Evolutionary conservation across 2,888 invertebrate species (phyloP), one percentile per base, ranked within the genome.

Genomic region (Oxytorus armatus): DNA sequence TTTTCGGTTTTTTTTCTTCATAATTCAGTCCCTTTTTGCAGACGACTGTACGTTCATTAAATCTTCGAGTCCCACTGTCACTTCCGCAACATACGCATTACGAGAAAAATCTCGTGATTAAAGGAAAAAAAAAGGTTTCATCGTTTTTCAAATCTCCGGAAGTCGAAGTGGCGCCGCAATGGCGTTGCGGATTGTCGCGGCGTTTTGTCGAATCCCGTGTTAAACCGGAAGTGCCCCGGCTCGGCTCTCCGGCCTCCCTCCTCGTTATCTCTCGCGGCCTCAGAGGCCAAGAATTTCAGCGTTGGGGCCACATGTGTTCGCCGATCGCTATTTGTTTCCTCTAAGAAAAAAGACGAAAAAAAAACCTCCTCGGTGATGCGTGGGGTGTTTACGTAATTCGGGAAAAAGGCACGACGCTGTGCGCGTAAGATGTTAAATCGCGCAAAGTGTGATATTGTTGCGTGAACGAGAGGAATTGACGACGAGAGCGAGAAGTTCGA

Each of bases 331-430:
- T 42, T 25, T 69, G 55, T 25, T 69, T 23, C 23, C 4, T 21
- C 42, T 85, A 16, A 57, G 33, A 42, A 47, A 47, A 79, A 79
- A 82, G 86, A 14, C 33, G 10, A 51, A 29, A 63, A 80, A 59
- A 78, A 81, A 86, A 53, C 33, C 59, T 80, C 33, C 59, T 80
- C 83, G 84, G 88, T 88, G 87, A 90, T 90, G 90, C 82, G 59
- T 83, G 61, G 83, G 84, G 86, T 86, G 87, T 89, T 90, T 90
- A 90, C 89, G 89, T 90, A 90, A 90, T 88, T 79, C 82, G 86
- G 82, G 85, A 84, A 83, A 84, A 83, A 84, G 14, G 83, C 84
- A 81, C 82, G 82, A 85, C 76, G 78, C 55, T 68, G 14, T 23
- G 36, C 72, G 80, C 83, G 79, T 81, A 16, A 75, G 65, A 77